Percentiles rank a stretch among this genome's conserved stretches.
Evolutionary conservation across 1,140 invertebrate genomes (phyloP).

Genomic region (Littorina saxatilis): DNA sequence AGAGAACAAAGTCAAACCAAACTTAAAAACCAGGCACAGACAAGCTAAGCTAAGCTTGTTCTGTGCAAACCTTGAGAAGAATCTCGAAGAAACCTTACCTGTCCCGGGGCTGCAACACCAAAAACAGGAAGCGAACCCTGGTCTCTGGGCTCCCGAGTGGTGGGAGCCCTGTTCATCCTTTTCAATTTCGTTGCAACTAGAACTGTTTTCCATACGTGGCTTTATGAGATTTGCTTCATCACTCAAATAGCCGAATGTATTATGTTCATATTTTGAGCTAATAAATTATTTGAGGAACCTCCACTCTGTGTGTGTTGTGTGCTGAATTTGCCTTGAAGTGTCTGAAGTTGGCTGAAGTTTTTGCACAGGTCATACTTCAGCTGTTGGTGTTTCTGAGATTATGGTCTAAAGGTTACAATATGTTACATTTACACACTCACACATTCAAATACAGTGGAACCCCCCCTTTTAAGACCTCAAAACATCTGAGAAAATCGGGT

Average conservation of each 20-base stretch:
- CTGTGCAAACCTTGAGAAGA: slow-evolving; percentile 4
- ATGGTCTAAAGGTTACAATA: no score
- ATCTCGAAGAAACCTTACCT: neutral
- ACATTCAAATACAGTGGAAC: neutral
- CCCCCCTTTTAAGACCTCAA: no score
- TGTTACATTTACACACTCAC: neutral
- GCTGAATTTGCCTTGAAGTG: neutral
- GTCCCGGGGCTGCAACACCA: neutral
- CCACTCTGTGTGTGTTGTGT: neutral
- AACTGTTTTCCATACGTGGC: slow-evolving; percentile 17
- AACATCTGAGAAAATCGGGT: no score
- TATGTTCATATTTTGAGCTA: slow-evolving; percentile 44
- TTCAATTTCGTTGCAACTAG: slow-evolving; percentile 21
- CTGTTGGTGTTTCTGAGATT: no score
- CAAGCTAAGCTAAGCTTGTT: no score
- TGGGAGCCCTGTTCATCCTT: no score
- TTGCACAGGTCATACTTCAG: no score
- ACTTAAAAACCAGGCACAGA: no score
- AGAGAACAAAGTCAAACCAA: no score
- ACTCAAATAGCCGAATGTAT: slow-evolving; percentile 36
- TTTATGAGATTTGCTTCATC: slow-evolving; percentile 37
- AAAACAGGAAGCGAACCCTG: no score
- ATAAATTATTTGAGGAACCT: slow-evolving; percentile 35
- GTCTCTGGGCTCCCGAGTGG: no score
- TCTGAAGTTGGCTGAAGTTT: no score